phyloP scores from a whole-genome alignment of 2,888 invertebrate genomes.

The Lasioglossum malachurum region DNA sequence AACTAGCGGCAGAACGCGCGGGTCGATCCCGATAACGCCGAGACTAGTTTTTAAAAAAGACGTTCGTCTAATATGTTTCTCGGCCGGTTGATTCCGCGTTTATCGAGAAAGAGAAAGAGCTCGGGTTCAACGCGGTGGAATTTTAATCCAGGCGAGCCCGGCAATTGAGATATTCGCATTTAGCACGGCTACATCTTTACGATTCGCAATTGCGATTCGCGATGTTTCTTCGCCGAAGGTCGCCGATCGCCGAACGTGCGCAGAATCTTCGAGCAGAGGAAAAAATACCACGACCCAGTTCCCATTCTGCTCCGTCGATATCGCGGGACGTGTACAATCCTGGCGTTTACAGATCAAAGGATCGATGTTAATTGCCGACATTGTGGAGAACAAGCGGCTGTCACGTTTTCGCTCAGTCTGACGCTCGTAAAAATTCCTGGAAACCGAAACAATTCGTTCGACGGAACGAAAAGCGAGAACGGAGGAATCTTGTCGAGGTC shows the following conservation, averaged over 20 bases:
- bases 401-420: not conserved
- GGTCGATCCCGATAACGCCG: not conserved
- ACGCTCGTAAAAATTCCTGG: not conserved
- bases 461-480: not conserved
- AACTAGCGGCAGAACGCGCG: not conserved
- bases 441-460: not conserved
- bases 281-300: slow-evolving; percentile 2
- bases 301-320: not conserved
- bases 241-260: slow-evolving; percentile 11
- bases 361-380: not conserved
- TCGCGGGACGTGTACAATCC: not conserved
- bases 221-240: slow-evolving; percentile 12
- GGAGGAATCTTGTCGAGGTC: not conserved
- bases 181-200: not conserved
- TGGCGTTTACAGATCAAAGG: not conserved
- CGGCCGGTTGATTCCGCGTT: slow-evolving; percentile 18
- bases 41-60: not conserved
- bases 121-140: slow-evolving; percentile 13
- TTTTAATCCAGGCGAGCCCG: slow-evolving; percentile 23
- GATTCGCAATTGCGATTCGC: not conserved
- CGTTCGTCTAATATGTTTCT: not conserved
- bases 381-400: not conserved
- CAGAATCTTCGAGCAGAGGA: not conserved
- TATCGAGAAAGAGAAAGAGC: not conserved
- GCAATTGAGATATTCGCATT: slow-evolving; percentile 31